phyloP scores from a whole-genome alignment of 2,113 vertebrate species.

The Leptodactylus fuscus region DNA sequence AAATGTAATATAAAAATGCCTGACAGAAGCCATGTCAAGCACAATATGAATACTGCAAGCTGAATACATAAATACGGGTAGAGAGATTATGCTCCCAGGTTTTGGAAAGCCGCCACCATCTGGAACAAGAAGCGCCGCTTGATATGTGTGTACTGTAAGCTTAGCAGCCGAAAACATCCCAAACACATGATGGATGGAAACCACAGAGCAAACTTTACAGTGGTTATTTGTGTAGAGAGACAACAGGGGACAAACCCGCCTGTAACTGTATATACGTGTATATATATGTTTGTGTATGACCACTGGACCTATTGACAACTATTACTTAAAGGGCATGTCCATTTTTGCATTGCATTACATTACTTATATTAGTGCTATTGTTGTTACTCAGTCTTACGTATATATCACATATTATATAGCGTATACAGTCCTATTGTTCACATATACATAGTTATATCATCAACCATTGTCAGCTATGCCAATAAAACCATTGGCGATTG shows the following conservation, averaged over 20 bases:
- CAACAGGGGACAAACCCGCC: too few relatives aligned
- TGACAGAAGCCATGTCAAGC: conserved; percentile 38
- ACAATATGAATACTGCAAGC: conserved; percentile 43
- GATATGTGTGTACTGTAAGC: conserved; percentile 42
- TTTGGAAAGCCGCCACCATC: conserved; percentile 42
- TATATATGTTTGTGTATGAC: too few relatives aligned
- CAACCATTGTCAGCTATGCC: too few relatives aligned
- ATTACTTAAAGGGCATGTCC: too few relatives aligned
- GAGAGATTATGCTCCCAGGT: conserved; percentile 42
- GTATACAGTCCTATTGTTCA: too few relatives aligned
- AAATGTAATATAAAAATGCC: conserved; percentile 49
- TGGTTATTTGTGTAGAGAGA: neutral
- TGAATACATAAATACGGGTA: conserved; percentile 45
- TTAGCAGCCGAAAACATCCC: neutral
- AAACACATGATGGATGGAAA: neutral
- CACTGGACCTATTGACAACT: too few relatives aligned
- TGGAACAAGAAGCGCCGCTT: conserved; percentile 16
- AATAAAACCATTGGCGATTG: too few relatives aligned
- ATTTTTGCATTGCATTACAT: too few relatives aligned
- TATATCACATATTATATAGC: too few relatives aligned
- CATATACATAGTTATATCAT: too few relatives aligned
- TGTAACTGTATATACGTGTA: neutral
- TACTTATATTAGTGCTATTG: too few relatives aligned
- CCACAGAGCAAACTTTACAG: neutral
- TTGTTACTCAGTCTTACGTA: too few relatives aligned